Percentiles rank a stretch among this genome's conserved stretches.
Conservation (phyloP, 2,797 vertebrate genomes). For the Lacerta bilineata region DNA sequence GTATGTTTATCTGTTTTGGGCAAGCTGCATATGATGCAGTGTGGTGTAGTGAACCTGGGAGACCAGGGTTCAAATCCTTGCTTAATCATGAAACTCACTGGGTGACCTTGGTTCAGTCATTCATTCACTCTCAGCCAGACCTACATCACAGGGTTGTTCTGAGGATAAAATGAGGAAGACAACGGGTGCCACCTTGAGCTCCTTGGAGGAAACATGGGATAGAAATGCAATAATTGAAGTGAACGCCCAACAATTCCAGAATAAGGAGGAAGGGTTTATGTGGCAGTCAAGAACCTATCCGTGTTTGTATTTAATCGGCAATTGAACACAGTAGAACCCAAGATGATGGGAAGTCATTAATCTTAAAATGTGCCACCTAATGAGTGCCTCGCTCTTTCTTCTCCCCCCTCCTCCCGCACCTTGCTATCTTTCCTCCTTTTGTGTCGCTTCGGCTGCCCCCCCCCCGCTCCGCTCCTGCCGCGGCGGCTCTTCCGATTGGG, state of each 20-base stretch:
- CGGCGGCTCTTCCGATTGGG: constrained; percentile 50
- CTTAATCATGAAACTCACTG: too few relatives aligned
- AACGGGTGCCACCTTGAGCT: too few relatives aligned
- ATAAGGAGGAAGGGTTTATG: too few relatives aligned
- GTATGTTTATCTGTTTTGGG: neutral
- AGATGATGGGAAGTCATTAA: neutral
- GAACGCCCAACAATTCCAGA: neutral
- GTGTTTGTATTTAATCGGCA: neutral
- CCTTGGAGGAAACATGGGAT: too few relatives aligned
- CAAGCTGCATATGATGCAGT: neutral
- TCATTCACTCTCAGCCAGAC: too few relatives aligned
- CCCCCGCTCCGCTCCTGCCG: neutral
- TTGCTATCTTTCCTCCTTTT: neutral
- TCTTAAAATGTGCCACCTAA: neutral
- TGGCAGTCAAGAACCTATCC: neutral
- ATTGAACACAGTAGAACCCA: neutral
- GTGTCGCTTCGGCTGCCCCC: neutral
- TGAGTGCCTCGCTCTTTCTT: neutral
- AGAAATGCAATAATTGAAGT: too few relatives aligned
- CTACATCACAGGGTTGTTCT: too few relatives aligned
- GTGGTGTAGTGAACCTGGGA: too few relatives aligned
- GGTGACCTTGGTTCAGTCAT: too few relatives aligned
- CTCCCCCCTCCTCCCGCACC: neutral
- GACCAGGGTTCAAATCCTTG: too few relatives aligned
- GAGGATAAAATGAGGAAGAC: too few relatives aligned